Evolutionary conservation across 2,113 vertebrate genomes (phyloP).

Genomic region (Channa argus): DNA sequence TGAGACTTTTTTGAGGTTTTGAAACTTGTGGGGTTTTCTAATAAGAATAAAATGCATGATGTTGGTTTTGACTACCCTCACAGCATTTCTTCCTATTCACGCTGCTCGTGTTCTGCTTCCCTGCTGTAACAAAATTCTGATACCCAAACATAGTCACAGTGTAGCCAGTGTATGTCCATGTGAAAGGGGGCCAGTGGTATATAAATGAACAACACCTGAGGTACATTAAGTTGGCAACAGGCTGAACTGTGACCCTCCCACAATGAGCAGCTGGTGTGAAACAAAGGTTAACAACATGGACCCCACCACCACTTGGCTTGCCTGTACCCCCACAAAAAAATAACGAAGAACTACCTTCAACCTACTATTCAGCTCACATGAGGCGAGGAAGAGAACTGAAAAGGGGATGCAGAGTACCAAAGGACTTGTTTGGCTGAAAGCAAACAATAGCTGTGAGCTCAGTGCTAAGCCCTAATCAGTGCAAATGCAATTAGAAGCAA

Average conservation of each 20-base stretch:
- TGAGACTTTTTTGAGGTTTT: constrained; percentile 39
- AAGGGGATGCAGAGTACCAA: constrained; percentile 23
- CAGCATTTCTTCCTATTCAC: constrained; percentile 27
- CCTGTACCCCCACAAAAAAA: constrained; percentile 13
- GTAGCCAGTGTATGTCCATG: constrained; percentile 36
- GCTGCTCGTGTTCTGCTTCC: constrained; percentile 6
- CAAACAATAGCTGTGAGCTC: constrained; percentile 61
- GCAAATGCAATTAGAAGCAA: constrained; percentile 50
- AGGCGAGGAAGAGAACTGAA: constrained; percentile 47
- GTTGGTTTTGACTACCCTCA: constrained; percentile 13
- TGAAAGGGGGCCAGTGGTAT: constrained; percentile 43
- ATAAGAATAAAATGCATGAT: constrained; percentile 30
- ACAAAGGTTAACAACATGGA: constrained; percentile 82
- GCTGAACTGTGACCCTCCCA: constrained; percentile 79
- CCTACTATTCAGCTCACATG: constrained; percentile 33
- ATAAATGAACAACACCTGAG: constrained; percentile 82
- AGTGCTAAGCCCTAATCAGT: constrained; percentile 28
- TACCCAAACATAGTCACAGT: constrained; percentile 54
- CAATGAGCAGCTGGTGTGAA: constrained; percentile 85
- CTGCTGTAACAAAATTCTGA: constrained; percentile 47
- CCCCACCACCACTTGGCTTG: constrained; percentile 11
- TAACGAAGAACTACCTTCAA: constrained; percentile 25
- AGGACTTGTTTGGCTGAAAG: constrained; percentile 33
- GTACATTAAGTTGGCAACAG: constrained; percentile 79
- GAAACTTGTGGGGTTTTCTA: constrained; percentile 21